Base-by-base conservation (phyloP, 1,140 invertebrate genomes). In the Dendrolimus kikuchii region DNA sequence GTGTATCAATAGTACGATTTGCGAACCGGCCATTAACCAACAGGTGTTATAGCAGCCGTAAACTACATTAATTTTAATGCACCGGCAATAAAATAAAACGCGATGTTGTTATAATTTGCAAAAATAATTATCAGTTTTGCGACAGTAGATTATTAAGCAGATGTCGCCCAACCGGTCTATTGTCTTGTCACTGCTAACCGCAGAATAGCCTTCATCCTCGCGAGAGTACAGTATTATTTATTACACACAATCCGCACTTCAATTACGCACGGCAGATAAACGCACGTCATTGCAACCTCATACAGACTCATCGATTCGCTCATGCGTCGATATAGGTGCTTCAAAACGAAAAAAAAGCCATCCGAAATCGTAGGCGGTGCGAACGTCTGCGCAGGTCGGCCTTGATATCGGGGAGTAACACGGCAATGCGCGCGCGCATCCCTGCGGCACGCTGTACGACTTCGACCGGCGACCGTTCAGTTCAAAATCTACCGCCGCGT, bases 401-500 rank as follows among this genome's bases (percentile, higher is more conserved):
- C 78, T 81, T 80, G 77, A 65, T 64, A 64, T 68, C 74, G 64
- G 72, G 69, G 72, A 65, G 66, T 57, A 51, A 41, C 50, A 10
- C 5, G 7, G 6, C 43, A 10, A 5, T 8, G 62, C 74, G 77
- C 70, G 45, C 53, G 73, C 81, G 74, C 80, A 82, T 82, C 76
- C 75, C 77, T 71, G 72, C 74, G 60, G 49, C 46, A 46, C 38
- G 7, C 43, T 51, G 40, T 53, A 60, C 23, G 23, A 23, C 63
- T 48, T 7, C 7, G 47, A 38, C 46, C 44, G 39, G 37, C 62
- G 61, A 56, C 70, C 68, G 78, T 79, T 81, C 77, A 80, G 78
- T 83, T 79, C 71, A 75, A 80, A 81, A 60, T 74, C 57, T 64
- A 79, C 70, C 78, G 81, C 72, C 78, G 81, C 81, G 80, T 75